Conservation (phyloP, 2,888 invertebrate genomes). For the Nebria salina region DNA sequence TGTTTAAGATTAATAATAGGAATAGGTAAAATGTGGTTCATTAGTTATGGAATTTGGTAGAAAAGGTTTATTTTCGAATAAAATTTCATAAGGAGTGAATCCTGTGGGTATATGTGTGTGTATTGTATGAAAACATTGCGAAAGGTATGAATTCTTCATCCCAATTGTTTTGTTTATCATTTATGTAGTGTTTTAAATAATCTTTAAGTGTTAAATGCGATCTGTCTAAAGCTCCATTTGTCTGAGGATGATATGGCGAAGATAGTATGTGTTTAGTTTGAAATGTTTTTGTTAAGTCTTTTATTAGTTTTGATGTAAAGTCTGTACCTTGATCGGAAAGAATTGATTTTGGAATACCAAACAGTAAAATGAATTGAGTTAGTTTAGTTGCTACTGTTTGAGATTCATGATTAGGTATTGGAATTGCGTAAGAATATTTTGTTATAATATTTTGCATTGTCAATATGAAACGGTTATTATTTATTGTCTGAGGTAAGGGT, state of each 20-base stretch:
- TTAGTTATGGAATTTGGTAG: background rate
- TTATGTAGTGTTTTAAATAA: background rate
- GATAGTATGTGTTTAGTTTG: slow-evolving; percentile 49
- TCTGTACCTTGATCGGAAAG: no score
- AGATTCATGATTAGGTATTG: no score
- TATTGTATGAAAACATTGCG: slow-evolving; percentile 2
- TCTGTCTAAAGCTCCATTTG: background rate
- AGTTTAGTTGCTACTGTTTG: no score
- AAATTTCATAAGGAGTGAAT: background rate
- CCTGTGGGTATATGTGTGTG: background rate
- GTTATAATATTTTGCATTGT: slow-evolving; percentile 54
- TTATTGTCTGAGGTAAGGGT: slow-evolving; percentile 50
- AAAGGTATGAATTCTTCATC: background rate
- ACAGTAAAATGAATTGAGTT: no score
- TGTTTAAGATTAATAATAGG: background rate
- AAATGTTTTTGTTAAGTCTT: slow-evolving; percentile 50
- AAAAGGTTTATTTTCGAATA: background rate
- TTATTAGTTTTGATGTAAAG: no score
- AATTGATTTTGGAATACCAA: no score
- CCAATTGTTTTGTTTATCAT: background rate
- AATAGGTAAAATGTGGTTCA: background rate
- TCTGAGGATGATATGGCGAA: background rate
- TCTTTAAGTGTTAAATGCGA: background rate
- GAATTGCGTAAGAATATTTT: slow-evolving; percentile 51
- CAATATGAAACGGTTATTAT: slow-evolving; percentile 53